phyloP scores from a whole-genome alignment of 2,888 invertebrate species.

The Abscondita cerata region DNA sequence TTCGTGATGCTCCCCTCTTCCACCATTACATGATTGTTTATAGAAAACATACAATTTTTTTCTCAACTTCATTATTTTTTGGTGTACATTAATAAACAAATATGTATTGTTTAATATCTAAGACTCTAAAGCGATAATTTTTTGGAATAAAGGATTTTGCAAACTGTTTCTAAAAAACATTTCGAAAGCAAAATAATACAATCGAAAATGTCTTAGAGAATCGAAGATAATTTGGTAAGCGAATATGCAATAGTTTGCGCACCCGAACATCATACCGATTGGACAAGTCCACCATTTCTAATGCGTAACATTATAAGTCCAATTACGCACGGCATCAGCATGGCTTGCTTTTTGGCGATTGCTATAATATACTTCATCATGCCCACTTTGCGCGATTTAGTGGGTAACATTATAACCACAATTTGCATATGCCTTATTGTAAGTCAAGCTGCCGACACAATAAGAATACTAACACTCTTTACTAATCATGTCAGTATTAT shows the following conservation, averaged over 20 bases:
- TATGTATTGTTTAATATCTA: too few species aligned
- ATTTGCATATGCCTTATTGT: slow-evolving; percentile 79
- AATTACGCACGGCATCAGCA: slow-evolving; percentile 75
- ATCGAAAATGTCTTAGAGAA: slow-evolving; percentile 57
- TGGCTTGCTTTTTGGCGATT: slow-evolving; percentile 73
- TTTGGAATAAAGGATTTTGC: too few species aligned
- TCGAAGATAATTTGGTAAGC: slow-evolving; percentile 64
- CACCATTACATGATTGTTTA: too few species aligned
- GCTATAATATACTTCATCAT: slow-evolving; percentile 84
- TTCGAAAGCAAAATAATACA: too few species aligned
- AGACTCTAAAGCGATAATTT: too few species aligned
- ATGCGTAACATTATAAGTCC: slow-evolving; percentile 80
- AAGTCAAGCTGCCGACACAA: slow-evolving; percentile 79
- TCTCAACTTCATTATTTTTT: too few species aligned
- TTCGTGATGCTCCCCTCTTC: too few species aligned
- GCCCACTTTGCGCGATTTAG: slow-evolving; percentile 81
- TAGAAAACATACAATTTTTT: too few species aligned
- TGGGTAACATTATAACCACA: slow-evolving; percentile 85
- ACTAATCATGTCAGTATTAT: slow-evolving; percentile 82
- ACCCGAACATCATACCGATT: slow-evolving; percentile 73
- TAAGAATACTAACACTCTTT: slow-evolving; percentile 80
- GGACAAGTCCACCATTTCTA: slow-evolving; percentile 76
- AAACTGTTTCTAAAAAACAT: too few species aligned
- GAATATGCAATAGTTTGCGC: slow-evolving; percentile 78
- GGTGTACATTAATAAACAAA: too few species aligned